Base-by-base conservation (phyloP, 1,140 invertebrate genomes). In the Phocides pigmalion region DNA sequence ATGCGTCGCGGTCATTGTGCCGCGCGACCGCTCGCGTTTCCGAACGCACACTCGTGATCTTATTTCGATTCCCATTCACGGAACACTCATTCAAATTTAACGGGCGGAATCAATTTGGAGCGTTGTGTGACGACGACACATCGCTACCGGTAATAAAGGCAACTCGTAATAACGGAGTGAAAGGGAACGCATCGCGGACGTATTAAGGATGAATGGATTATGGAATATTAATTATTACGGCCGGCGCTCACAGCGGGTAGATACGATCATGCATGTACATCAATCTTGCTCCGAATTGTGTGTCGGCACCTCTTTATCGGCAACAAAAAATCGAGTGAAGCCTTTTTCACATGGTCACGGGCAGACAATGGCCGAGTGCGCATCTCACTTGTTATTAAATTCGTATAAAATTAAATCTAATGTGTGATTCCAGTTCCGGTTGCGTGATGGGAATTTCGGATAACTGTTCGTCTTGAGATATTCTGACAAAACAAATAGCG, bases 371-470 rank as follows among this genome's bases (percentile, higher is more conserved):
- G 84, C 8, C 63, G 46, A 53, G 63, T 64, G 74, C 53, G 76
- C 80, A 84, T 81, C 84, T 82, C 84, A 76, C 81, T 88, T 74
- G 85, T 89, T 91, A 91, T 91, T 91, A 91, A 91, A 91, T 89
- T 91, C 87, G 87, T 89, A 91, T 91, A 89, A 91, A 89, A 90
- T 91, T 88, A 86, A 89, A 84, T 82, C 66, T 89, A 90, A 89
- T 90, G 85, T 90, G 87, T 90, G 88, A 89, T 84, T 89, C 71
- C 70, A 76, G 84, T 88, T 90, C 85, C 85, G 84, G 82, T 85
- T 87, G 81, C 74, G 81, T 79, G 85, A 81, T 89, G 88, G 82
- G 87, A 89, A 89, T 78, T 58, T 72, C 63, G 66, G 68, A 32
- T 83, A 84, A 86, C 85, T 71, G 82, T 86, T 76, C 68, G 79